Evolutionary conservation across 2,797 vertebrate species (phyloP), one percentile per base, ranked within the genome.

Genomic region (Sebastes goodei): DNA sequence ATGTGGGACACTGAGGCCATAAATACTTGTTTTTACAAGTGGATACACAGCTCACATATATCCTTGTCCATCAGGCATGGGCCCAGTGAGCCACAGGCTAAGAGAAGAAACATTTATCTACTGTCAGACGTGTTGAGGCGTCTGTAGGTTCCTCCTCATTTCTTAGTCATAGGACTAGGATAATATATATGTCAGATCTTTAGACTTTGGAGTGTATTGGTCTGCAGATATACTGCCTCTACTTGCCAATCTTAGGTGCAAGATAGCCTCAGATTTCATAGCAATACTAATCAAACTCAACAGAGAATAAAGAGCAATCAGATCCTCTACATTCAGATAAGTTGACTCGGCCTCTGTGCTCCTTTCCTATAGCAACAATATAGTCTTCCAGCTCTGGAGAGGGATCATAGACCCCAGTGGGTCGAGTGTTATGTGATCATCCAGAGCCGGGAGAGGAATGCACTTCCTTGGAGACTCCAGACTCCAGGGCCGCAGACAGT

Each of bases 11-110:
- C 63, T 80, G 83, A 81, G 77, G 91, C 80, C 79, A 82, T 93
- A 94, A 94, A 94, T 93, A 86, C 86, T 88, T 94, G 83, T 78
- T 91, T 89, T 91, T 86, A 92, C 93, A 88, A 91, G 89, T 87
- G 66, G 74, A 75, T 82, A 78, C 82, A 56, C 76, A 80, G 38
- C 81, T 82, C 65, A 6, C 72, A 80, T 82, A 78, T 66, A 85
- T 82, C 67, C 55, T 82, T 70, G 78, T 92, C 89, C 73, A 74
- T 88, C 74, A 86, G 69, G 57, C 63, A 49, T 64, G 33, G 38
- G 30, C 57, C 56, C 21, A 72, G 52, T 57, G 62, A 74, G 84
- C 85, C 88, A 86, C 69, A 64, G 88, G 83, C 71, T n/a, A 81
- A 56, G 35, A 74, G 62, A 57, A 42, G 23, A 75, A 85, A 68